A percentile compares a stretch with the other conserved stretches of the same genome.
These are phyloP conservation scores for Brienomyrus longianalis DNA, from an alignment of 2,113 vertebrate genomes.

Conservation along the genomic window DNA sequence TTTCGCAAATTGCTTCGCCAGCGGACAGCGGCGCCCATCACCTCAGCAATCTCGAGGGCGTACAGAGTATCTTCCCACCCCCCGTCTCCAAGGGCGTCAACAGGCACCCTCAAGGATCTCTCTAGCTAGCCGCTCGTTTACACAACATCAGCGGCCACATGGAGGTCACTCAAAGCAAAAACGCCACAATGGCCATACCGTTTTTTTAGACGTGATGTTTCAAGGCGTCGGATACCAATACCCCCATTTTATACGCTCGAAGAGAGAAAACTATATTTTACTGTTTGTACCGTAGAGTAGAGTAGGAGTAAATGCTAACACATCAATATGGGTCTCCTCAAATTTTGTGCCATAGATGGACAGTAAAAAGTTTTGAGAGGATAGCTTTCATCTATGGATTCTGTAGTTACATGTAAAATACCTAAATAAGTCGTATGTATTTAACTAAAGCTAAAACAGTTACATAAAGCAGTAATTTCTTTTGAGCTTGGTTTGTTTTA, in stretches of 20 bases:
- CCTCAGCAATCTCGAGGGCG: background rate
- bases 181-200: background rate
- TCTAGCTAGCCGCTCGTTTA: background rate
- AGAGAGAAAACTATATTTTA: conserved; percentile 21
- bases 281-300: conserved; percentile 22
- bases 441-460: background rate
- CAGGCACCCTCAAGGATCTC: background rate
- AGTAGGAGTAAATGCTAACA: conserved; percentile 21
- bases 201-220: background rate
- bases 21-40: background rate
- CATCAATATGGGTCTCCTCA: conserved; percentile 13
- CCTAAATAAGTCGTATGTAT: conserved; percentile 4
- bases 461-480: conserved; percentile 6
- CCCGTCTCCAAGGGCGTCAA: no score
- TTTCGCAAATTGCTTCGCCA: background rate
- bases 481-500: conserved; percentile 26
- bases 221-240: background rate
- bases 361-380: background rate
- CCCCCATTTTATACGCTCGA: conserved; percentile 16
- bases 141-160: background rate
- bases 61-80: background rate
- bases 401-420: conserved; percentile 21
- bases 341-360: conserved; percentile 21
- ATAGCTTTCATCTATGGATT: conserved; percentile 8
- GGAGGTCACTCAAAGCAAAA: background rate